Percentiles rank a stretch among this genome's conserved stretches.
Conservation (phyloP, 35 echinoderm and acorn worm genomes). For the Stichopus chloronotus region DNA sequence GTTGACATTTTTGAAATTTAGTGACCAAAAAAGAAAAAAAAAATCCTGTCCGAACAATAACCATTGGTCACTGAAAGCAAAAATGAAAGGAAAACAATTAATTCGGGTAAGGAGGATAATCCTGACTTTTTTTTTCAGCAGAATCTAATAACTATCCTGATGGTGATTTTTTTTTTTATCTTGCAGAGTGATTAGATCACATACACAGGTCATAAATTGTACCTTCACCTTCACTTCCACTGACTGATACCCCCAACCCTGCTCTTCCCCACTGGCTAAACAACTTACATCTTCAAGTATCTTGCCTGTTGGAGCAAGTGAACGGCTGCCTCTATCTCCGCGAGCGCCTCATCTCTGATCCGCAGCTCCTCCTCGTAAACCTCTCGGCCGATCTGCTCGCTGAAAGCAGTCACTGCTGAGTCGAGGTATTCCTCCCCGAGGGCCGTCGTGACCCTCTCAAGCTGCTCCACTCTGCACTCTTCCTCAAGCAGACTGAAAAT, state of each 20-base stretch:
- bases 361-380: constrained; percentile 53
- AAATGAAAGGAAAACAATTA: no score
- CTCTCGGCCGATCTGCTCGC: constrained; percentile 6
- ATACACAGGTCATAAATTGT: no score
- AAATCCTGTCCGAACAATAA: not conserved
- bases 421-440: not conserved
- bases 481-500: not conserved
- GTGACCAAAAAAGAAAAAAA: constrained; percentile 9
- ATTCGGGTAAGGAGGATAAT: not conserved
- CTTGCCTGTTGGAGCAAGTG: constrained; percentile 41
- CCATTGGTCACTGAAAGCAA: not conserved
- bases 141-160: not conserved
- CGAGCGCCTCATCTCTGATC: constrained; percentile 60
- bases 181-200: no score
- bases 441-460: not conserved
- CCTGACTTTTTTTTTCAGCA: not conserved
- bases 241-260: no score
- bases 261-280: no score
- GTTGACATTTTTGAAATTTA: not conserved
- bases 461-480: not conserved
- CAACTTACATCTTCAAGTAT: constrained; percentile 77
- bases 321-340: constrained; percentile 58
- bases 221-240: no score
- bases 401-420: not conserved
- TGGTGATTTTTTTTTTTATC: no score